Evolutionary conservation across 1,140 invertebrate species (phyloP), one percentile per base, ranked within the genome.

Genomic region (Phocides pigmalion): DNA sequence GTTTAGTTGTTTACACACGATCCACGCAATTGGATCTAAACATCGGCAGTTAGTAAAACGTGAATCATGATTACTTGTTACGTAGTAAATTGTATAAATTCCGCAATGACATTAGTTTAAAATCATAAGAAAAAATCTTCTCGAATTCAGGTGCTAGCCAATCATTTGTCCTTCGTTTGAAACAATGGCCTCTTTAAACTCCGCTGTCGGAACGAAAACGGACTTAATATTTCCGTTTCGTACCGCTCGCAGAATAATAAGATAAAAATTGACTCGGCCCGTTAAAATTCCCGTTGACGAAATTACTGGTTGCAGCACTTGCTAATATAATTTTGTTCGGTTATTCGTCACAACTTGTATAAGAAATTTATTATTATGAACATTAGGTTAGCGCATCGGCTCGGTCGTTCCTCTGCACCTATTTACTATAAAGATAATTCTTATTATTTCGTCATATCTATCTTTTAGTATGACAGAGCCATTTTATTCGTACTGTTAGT

Each of bases 231-330:
- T 72, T 82, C 82, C 80, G 78, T 71, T 80, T 50, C 56, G 22
- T 42, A 42, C 50, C 47, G 54, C 54, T 32, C 49, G 20, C 54
- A 47, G 79, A 77, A 82, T 82, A 79, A 50, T 66, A 70, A 70
- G 35, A 65, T 64, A 46, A 53, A 66, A 66, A 75, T 76, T 61
- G 42, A 50, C 51, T 49, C 39, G 56, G 41, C 32, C 78, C 80
- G 80, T 82, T 83, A 80, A 62, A 70, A 65, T 70, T 78, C 79
- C 74, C 69, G 74, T 81, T 80, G 62, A 72, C 35, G 12, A 64
- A 64, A 56, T 58, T 58, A 35, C 32, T n/a, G n/a, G 32, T 8
- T 11, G 4, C 2, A 11, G 4, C 19, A 46, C 39, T n/a, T 46
- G 41, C 9, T 58, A 46, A n/a, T 17, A 4, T 32, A 32, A 17